These are phyloP conservation scores for Meloidogyne chitwoodi DNA, from an alignment of 1,140 invertebrate genomes.

Conservation along the genomic window DNA sequence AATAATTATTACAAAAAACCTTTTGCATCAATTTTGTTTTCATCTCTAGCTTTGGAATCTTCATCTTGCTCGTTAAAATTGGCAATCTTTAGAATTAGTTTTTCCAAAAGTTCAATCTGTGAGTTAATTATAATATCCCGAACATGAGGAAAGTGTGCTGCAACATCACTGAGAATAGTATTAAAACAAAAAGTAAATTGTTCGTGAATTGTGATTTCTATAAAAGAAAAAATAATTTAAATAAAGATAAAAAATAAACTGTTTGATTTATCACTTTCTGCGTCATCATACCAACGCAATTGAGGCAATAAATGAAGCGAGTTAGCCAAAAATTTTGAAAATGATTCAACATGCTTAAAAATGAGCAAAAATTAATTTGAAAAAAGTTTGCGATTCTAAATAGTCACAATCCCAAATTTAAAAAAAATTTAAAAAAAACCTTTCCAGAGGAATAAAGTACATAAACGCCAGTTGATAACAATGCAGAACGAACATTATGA, in stretches of 20 bases:
- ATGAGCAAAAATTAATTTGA: background rate
- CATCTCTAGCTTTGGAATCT: background rate
- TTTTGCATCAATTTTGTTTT: slow-evolving; percentile 4
- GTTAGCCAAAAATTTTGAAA: slow-evolving; percentile 38
- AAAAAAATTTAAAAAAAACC: background rate
- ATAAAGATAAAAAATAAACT: slow-evolving; percentile 33
- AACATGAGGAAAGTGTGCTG: slow-evolving; percentile 42
- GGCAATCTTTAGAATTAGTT: slow-evolving; percentile 35
- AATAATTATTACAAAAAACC: background rate
- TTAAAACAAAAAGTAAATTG: slow-evolving; percentile 59
- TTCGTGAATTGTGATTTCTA: slow-evolving; percentile 58
- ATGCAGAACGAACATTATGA: slow-evolving; percentile 55
- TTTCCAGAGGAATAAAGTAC: slow-evolving; percentile 45
- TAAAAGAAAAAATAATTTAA: background rate
- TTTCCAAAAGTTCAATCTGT: slow-evolving; percentile 44
- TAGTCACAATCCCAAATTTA: background rate
- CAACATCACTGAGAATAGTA: slow-evolving; percentile 54
- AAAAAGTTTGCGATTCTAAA: background rate
- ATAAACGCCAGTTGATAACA: slow-evolving; percentile 49
- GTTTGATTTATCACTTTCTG: slow-evolving; percentile 47
- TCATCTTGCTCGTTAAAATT: slow-evolving; percentile 15
- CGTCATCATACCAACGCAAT: slow-evolving; percentile 59
- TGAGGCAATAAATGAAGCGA: slow-evolving; percentile 38
- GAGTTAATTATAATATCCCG: slow-evolving; percentile 45
- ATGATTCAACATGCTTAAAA: slow-evolving; percentile 43